Evolutionary conservation across 2,888 invertebrate species (phyloP), one percentile per base, ranked within the genome.

Genomic region (Nesidiocoris tenuis): DNA sequence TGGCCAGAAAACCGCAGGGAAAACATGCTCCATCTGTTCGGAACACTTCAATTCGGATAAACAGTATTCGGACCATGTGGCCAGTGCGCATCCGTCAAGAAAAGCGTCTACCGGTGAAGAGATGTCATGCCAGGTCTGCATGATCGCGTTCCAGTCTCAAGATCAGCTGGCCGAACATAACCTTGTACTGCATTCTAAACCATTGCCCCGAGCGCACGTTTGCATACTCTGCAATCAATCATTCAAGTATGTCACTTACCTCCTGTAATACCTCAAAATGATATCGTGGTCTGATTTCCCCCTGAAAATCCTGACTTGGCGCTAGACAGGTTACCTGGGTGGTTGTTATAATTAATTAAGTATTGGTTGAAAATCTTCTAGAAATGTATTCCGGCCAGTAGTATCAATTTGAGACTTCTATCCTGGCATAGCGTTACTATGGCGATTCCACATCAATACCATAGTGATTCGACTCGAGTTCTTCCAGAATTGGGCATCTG

Each of bases 141-240:
- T 79, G 21, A 80, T 81, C 68, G 78, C 78, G 57, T 80, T 82
- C 57, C 77, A 79, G 18, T 80, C 79, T 25, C 80, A 79, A 71
- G 76, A 74, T 16, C 77, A 79, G 7, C 78, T 82, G 16, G 80
- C 78, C 55, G 79, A 80, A 19, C 82, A 82, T 70, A 82, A 83
- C 74, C 80, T 83, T 22, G 82, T 56, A 1, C 74, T 74, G 54
- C 74, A 74, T 24, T 2, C 25, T 9, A 59, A 74, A 83, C 82
- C 0, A 61, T 82, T 82, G 66, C 70, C 70, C 23, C 72, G 57
- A 1, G 82, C 83, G 5, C 83, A 83, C 72, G 80, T 81, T 3
- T 84, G 84, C 77, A 80, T 82, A 75, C 82, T 82, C 59, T 84
- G 84, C 75, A 83, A 82, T 2, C 82, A 82, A 71, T 79, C 81